Percentiles rank a stretch among this genome's conserved stretches.
These are phyloP conservation scores for Mythimna ferrago DNA, from an alignment of 2,888 invertebrate species.

Conservation along the genomic window DNA sequence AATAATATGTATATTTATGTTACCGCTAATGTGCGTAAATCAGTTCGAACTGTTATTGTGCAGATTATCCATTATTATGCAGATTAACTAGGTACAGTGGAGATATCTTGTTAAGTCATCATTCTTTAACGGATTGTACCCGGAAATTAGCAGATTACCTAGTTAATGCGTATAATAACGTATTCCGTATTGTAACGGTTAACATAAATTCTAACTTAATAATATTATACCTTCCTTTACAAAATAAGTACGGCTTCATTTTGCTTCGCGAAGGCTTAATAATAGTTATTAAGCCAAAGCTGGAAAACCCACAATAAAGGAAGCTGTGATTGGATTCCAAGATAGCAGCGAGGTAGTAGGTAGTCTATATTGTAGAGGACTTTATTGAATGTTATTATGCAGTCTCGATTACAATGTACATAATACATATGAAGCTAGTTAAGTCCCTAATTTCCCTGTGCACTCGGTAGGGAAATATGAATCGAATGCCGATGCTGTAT, in stretches of 20 bases:
- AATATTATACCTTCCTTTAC: background rate
- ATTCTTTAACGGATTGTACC: too few relatives aligned
- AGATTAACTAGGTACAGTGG: too few relatives aligned
- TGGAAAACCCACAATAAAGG: slow-evolving; percentile 1
- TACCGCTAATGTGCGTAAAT: too few relatives aligned
- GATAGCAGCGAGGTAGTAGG: background rate
- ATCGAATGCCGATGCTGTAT: slow-evolving; percentile 1
- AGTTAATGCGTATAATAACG: too few relatives aligned
- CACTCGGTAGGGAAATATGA: slow-evolving; percentile 4
- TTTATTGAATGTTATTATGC: background rate
- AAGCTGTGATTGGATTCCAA: slow-evolving; percentile 17
- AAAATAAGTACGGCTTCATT: background rate
- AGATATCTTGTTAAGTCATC: too few relatives aligned
- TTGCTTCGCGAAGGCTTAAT: background rate
- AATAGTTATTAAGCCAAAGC: background rate
- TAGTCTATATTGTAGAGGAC: background rate
- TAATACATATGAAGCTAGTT: background rate
- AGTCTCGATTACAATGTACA: background rate
- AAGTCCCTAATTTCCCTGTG: background rate
- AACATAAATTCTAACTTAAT: too few relatives aligned
- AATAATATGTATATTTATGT: too few relatives aligned
- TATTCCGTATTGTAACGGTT: too few relatives aligned
- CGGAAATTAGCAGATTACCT: too few relatives aligned
- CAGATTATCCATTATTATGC: too few relatives aligned
- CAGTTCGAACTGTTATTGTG: too few relatives aligned